phyloP scores from a whole-genome alignment of 1,140 invertebrate species.

The Tyrophagus putrescentiae region DNA sequence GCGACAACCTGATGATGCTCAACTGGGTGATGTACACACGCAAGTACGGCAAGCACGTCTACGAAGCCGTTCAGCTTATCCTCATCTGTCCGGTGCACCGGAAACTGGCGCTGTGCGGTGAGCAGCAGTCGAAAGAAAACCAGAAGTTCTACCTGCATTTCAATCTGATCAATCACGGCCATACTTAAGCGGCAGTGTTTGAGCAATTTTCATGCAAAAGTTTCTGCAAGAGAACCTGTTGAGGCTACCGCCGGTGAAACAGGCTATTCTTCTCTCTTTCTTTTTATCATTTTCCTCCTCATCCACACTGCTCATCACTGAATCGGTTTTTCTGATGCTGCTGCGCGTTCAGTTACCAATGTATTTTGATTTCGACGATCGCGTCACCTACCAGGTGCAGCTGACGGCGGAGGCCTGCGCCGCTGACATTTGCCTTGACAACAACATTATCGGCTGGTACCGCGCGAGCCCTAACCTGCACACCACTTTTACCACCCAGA shows the following conservation, averaged over 20 bases:
- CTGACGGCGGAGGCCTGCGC: constrained; percentile 11
- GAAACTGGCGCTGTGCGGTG: not conserved
- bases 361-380: constrained; percentile 18
- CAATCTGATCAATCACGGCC: not conserved
- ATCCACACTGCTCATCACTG: constrained; percentile 4
- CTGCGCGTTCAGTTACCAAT: constrained; percentile 22
- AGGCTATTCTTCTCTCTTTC: not conserved
- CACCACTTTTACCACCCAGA: not conserved
- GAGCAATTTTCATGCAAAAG: not conserved
- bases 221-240: not conserved
- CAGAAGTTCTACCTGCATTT: constrained; percentile 17
- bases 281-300: too few species aligned
- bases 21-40: too few species aligned
- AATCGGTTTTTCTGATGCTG: constrained; percentile 18
- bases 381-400: constrained; percentile 17
- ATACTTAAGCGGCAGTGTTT: constrained; percentile 5
- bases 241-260: not conserved
- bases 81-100: constrained; percentile 13
- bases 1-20: too few species aligned
- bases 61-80: not conserved
- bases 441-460: constrained; percentile 11
- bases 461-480: not conserved
- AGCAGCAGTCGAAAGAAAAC: not conserved
- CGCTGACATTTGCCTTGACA: constrained; percentile 11
- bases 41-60: constrained; percentile 9